phyloP scores from a whole-genome alignment of 1,140 invertebrate species.

The Hormaphis cornu region DNA sequence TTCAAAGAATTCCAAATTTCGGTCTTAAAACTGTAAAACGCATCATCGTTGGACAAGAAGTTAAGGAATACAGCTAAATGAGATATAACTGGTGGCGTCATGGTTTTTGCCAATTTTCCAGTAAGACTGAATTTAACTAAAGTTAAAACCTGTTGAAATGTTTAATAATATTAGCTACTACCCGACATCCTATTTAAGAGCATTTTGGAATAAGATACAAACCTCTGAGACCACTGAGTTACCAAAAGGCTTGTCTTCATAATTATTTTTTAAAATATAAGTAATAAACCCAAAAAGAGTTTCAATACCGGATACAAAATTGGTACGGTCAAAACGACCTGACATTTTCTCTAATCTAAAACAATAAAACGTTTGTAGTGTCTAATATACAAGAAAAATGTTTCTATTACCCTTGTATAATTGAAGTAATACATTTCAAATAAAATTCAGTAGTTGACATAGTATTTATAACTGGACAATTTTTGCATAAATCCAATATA shows the following conservation, averaged over 20 bases:
- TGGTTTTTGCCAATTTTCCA: constrained; percentile 20
- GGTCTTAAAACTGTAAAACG: background rate
- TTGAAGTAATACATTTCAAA: constrained; percentile 56
- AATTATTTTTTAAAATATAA: constrained; percentile 22
- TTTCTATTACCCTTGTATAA: constrained; percentile 53
- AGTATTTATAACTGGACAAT: constrained; percentile 51
- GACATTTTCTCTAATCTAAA: constrained; percentile 23
- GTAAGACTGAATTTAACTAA: constrained; percentile 12
- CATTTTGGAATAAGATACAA: background rate
- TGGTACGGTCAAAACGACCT: constrained; percentile 11
- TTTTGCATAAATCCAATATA: constrained; percentile 61
- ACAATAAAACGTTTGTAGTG: background rate
- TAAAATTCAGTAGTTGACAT: constrained; percentile 50
- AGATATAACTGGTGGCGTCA: constrained; percentile 19
- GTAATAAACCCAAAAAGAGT: constrained; percentile 28
- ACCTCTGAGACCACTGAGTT: background rate
- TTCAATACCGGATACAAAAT: constrained; percentile 33
- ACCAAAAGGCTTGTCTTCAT: constrained; percentile 29
- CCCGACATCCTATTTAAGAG: background rate
- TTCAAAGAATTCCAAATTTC: constrained; percentile 5
- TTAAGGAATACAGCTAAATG: constrained; percentile 9
- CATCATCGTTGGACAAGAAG: background rate
- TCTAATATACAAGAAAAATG: background rate
- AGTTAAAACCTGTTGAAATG: background rate
- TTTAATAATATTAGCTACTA: background rate